Evolutionary conservation across 2,888 invertebrate species (phyloP).

Genomic region (Quadroppia sp.): DNA sequence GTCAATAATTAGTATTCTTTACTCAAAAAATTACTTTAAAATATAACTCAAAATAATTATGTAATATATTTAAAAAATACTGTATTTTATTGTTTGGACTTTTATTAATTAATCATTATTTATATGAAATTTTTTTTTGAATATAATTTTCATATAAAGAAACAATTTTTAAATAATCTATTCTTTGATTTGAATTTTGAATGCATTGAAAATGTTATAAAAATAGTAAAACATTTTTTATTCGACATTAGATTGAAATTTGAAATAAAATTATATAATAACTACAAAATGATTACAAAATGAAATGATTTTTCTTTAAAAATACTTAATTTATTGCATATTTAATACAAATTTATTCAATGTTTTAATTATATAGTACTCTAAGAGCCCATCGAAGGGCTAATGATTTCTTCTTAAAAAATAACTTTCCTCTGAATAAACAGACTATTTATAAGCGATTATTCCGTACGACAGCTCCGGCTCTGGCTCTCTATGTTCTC

Average conservation of each 20-base stretch:
- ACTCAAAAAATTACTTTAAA: background rate
- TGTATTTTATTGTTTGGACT: no score
- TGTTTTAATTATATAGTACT: background rate
- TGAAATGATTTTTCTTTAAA: background rate
- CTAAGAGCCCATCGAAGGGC: background rate
- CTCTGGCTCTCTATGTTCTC: background rate
- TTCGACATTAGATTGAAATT: background rate
- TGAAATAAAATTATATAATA: background rate
- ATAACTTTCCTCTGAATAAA: background rate
- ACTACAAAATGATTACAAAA: background rate
- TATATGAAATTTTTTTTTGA: no score
- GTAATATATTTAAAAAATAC: background rate
- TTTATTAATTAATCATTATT: background rate
- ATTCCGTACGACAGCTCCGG: background rate
- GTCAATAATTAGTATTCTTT: constrained; percentile 17
- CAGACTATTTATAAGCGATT: background rate
- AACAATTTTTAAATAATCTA: no score
- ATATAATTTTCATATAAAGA: no score
- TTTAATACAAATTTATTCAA: background rate
- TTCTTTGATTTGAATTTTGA: background rate
- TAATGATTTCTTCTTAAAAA: background rate
- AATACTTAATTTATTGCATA: background rate
- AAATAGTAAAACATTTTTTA: no score
- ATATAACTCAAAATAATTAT: background rate
- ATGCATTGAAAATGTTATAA: background rate